Conservation (phyloP, 2,888 invertebrate species). For the Drosophila setosimentum region DNA sequence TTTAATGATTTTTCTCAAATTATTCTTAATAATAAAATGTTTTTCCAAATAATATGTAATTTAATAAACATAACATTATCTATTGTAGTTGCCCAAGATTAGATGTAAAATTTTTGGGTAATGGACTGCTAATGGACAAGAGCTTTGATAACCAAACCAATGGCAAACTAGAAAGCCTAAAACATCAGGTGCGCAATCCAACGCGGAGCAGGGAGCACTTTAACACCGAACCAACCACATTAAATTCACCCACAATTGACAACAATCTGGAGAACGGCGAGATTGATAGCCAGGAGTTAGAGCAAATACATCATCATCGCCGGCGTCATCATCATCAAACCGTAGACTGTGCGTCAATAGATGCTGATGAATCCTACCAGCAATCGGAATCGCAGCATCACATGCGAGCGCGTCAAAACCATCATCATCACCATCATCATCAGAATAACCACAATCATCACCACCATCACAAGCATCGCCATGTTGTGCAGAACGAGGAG, state of each 20-base stretch:
- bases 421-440: slow-evolving; percentile 50
- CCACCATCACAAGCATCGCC: slow-evolving; percentile 64
- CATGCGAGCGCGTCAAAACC: slow-evolving; percentile 40
- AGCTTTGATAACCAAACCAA: slow-evolving; percentile 55
- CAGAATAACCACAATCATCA: slow-evolving; percentile 63
- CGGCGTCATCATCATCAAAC: slow-evolving; percentile 57
- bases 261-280: slow-evolving; percentile 76
- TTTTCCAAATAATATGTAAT: background rate
- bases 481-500: slow-evolving; percentile 47
- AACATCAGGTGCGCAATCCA: slow-evolving; percentile 51
- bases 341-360: slow-evolving; percentile 38
- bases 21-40: background rate
- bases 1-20: background rate
- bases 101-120: slow-evolving; percentile 81
- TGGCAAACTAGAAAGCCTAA: slow-evolving; percentile 26
- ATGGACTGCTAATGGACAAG: slow-evolving; percentile 57
- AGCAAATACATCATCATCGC: slow-evolving; percentile 58
- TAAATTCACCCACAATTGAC: slow-evolving; percentile 76
- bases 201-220: slow-evolving; percentile 23
- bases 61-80: background rate
- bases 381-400: slow-evolving; percentile 52
- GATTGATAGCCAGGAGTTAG: slow-evolving; percentile 36
- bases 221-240: slow-evolving; percentile 74
- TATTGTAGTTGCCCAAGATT: slow-evolving; percentile 82
- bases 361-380: slow-evolving; percentile 48